A percentile compares a stretch with the other conserved stretches of the same genome.
Evolutionary conservation across 2,113 vertebrate species (phyloP).

Genomic region (Sinocyclocheilus grahami): DNA sequence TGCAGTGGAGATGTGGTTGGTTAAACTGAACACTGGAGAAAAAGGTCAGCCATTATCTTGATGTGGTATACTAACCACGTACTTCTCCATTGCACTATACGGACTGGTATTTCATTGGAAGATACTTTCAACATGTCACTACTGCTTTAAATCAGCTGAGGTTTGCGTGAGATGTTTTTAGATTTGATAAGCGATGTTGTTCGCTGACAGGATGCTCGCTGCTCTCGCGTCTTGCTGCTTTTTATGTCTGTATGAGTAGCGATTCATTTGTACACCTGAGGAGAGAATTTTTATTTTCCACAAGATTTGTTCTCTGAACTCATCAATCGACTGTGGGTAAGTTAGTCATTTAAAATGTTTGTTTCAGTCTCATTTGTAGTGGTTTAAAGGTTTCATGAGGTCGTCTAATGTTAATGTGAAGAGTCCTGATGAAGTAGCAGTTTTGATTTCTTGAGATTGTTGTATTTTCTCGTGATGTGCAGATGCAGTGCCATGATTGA

Average conservation of each 20-base stretch:
- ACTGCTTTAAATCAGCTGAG: not conserved
- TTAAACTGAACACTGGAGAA: too few relatives aligned
- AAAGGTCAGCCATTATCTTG: too few relatives aligned
- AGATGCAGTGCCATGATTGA: not conserved
- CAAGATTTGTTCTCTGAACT: not conserved
- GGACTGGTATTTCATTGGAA: not conserved
- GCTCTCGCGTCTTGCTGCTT: not conserved
- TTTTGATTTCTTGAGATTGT: not conserved
- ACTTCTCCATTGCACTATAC: too few relatives aligned
- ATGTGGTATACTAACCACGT: too few relatives aligned
- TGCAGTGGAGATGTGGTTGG: too few relatives aligned
- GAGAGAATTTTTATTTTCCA: not conserved
- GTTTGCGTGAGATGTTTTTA: not conserved
- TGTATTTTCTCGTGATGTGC: not conserved
- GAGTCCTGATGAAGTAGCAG: not conserved
- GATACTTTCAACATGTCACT: conserved; percentile 5
- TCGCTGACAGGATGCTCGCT: not conserved
- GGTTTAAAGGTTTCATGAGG: not conserved
- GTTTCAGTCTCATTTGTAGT: not conserved
- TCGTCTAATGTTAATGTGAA: not conserved
- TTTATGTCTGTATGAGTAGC: not conserved
- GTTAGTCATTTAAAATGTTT: not conserved
- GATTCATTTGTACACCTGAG: not conserved
- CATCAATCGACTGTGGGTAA: not conserved
- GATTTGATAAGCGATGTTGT: conserved; percentile 5